Evolutionary conservation across 2,113 vertebrate species (phyloP).

Genomic region (Eulacestoma nigropectus): DNA sequence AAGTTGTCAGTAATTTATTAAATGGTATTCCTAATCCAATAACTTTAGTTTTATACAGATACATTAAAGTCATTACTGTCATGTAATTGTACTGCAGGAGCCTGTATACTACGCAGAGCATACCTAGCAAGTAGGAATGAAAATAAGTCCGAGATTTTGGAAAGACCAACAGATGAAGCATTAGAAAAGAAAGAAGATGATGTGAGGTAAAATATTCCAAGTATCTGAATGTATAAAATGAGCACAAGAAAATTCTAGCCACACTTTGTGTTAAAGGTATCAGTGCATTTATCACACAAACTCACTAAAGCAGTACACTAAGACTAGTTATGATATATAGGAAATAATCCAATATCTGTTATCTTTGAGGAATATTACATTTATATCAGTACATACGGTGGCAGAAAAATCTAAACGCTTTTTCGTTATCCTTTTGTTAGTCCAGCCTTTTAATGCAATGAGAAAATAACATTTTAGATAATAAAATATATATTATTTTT

Average conservation of each 20-base stretch:
- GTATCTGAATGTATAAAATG: background rate
- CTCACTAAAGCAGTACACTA: background rate
- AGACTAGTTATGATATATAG: background rate
- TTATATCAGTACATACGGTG: background rate
- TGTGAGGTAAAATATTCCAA: constrained; percentile 51
- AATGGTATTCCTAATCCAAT: background rate
- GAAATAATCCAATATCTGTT: background rate
- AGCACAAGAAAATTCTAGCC: background rate
- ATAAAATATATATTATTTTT: background rate
- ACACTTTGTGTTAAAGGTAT: background rate
- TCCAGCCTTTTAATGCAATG: background rate
- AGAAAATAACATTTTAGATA: background rate
- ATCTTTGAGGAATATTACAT: background rate
- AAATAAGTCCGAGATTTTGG: constrained; percentile 69
- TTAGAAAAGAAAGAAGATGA: constrained; percentile 50
- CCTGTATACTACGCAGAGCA: constrained; percentile 53
- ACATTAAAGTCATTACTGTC: background rate
- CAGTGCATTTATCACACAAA: background rate
- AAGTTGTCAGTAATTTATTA: background rate
- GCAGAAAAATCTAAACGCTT: background rate
- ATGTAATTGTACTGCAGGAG: constrained; percentile 64
- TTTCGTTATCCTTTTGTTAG: background rate
- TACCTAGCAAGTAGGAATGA: constrained; percentile 64
- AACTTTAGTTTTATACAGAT: background rate
- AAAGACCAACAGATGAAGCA: constrained; percentile 64